Evolutionary conservation across 2,797 vertebrate species (phyloP).

Genomic region (Microcaecilia unicolor): DNA sequence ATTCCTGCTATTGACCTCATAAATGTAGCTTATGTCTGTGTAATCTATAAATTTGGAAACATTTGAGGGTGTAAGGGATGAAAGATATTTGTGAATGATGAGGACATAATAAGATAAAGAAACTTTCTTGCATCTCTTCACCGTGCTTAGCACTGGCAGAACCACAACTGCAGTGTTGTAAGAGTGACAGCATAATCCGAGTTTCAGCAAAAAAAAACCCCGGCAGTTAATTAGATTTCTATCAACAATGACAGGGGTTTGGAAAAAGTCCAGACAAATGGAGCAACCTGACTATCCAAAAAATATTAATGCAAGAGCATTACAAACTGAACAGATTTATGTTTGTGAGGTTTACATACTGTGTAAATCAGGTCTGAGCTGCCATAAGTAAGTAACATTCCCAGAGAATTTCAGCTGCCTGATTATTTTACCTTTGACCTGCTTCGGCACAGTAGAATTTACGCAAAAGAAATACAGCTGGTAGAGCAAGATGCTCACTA

Average conservation of each 20-base stretch:
- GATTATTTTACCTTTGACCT: too few relatives aligned
- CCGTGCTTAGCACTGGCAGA: constrained; percentile 58
- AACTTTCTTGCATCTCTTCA: constrained; percentile 64
- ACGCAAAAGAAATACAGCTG: too few relatives aligned
- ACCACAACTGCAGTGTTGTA: constrained; percentile 49
- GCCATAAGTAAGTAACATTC: too few relatives aligned
- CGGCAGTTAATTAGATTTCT: constrained; percentile 67
- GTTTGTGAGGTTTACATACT: constrained; percentile 62
- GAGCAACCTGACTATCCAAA: constrained; percentile 49
- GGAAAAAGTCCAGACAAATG: constrained; percentile 53
- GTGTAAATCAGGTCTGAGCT: constrained; percentile 57
- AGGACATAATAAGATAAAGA: constrained; percentile 62
- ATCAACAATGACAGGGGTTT: constrained; percentile 52
- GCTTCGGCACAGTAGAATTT: too few relatives aligned
- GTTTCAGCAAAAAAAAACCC: constrained; percentile 55
- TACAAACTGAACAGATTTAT: constrained; percentile 56
- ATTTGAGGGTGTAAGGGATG: too few relatives aligned
- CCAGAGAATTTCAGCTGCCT: too few relatives aligned
- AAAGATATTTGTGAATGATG: constrained; percentile 57
- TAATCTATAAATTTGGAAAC: too few relatives aligned
- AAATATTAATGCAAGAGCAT: constrained; percentile 51
- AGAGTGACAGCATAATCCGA: constrained; percentile 59
- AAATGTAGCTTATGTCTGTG: too few relatives aligned
- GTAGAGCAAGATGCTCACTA: too few relatives aligned
- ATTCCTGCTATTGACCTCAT: too few relatives aligned